Evolutionary conservation across 2,113 vertebrate species (phyloP).

Genomic region (Solea solea): DNA sequence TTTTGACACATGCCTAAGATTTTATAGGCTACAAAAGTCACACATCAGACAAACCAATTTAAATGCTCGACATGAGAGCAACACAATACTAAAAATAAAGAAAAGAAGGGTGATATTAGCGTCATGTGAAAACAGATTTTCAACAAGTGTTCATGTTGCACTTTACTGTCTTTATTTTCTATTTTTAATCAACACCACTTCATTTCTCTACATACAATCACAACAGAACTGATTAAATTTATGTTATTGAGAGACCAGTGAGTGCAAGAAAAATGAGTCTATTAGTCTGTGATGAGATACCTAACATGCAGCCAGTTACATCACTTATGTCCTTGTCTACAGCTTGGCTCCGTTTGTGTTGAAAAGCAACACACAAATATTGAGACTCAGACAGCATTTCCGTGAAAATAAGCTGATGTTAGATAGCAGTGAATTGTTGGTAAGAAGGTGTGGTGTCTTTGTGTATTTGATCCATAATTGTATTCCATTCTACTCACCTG

Average conservation of each 20-base stretch:
- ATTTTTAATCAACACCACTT: not conserved
- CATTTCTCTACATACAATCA: not conserved
- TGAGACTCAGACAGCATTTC: not conserved
- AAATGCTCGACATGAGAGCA: too few relatives aligned
- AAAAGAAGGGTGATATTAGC: too few relatives aligned
- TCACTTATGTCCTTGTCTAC: conserved; percentile 13
- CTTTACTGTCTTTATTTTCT: not conserved
- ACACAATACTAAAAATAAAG: too few relatives aligned
- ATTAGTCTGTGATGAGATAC: not conserved
- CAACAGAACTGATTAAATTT: too few relatives aligned
- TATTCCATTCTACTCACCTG: too few relatives aligned
- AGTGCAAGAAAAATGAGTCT: not conserved
- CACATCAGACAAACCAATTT: too few relatives aligned
- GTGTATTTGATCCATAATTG: too few relatives aligned
- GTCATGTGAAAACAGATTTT: not conserved
- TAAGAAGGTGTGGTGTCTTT: conserved; percentile 37
- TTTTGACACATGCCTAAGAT: too few relatives aligned
- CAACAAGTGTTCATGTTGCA: not conserved
- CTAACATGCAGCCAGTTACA: conserved; percentile 3
- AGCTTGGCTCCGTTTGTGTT: conserved; percentile 17
- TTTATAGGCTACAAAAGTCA: too few relatives aligned
- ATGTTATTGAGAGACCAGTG: not conserved
- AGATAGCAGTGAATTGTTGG: not conserved
- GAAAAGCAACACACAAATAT: not conserved
- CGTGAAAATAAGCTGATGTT: conserved; percentile 20